phyloP scores from a whole-genome alignment of 2,888 invertebrate species.

The Rhodophaea formosa region DNA sequence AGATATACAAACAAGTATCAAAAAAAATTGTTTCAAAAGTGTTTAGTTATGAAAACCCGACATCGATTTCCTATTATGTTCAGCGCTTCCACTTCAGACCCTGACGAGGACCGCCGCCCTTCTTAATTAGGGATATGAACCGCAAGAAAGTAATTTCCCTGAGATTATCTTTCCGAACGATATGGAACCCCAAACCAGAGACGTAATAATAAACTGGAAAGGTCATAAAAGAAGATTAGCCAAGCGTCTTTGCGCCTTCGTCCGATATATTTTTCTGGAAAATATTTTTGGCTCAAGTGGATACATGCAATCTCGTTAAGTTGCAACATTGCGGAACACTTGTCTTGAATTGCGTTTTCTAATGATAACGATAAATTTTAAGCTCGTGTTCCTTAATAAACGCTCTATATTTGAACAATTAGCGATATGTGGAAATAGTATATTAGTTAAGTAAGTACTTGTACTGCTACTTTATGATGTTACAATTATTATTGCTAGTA shows the following conservation, averaged over 20 bases:
- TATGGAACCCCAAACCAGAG: slow-evolving; percentile 39
- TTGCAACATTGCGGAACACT: not conserved
- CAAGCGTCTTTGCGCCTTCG: slow-evolving; percentile 27
- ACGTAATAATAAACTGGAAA: slow-evolving; percentile 42
- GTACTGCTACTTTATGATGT: too few relatives aligned
- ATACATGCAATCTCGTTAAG: slow-evolving; percentile 5
- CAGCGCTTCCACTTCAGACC: slow-evolving; percentile 42
- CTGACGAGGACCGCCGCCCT: slow-evolving; percentile 49
- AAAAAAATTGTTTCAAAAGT: not conserved
- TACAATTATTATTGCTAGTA: too few relatives aligned
- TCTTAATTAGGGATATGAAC: slow-evolving; percentile 70
- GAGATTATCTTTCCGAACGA: slow-evolving; percentile 50
- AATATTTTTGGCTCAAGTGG: slow-evolving; percentile 22
- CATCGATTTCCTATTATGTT: slow-evolving; percentile 59
- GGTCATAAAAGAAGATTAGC: slow-evolving; percentile 34
- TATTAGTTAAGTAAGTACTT: too few relatives aligned
- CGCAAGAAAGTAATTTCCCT: slow-evolving; percentile 66
- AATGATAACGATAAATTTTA: not conserved
- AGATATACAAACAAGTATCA: too few relatives aligned
- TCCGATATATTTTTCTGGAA: slow-evolving; percentile 27
- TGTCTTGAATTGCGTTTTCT: not conserved
- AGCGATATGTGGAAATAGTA: too few relatives aligned
- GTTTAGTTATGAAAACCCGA: not conserved
- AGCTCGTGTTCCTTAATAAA: too few relatives aligned
- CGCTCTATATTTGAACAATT: too few relatives aligned